Conservation (phyloP, 2,888 invertebrate species). For the Ophraella communa region DNA sequence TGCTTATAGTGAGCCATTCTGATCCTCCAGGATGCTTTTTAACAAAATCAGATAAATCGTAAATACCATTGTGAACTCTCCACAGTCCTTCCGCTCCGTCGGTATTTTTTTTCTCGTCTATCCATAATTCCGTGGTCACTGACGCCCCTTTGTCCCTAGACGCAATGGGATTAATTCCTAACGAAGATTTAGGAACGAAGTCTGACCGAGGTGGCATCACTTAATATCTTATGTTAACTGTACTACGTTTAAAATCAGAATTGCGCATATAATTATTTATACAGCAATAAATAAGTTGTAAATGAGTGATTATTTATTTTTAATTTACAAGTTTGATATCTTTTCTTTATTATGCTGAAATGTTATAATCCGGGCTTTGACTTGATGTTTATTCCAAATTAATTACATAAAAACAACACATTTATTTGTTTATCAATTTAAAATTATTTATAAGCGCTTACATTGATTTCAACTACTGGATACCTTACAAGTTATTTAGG, state of each 20-base stretch:
- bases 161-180: constrained; percentile 46
- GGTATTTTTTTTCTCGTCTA: constrained; percentile 69
- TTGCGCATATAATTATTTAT: background rate
- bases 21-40: constrained; percentile 84
- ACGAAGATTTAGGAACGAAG: constrained; percentile 36
- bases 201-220: constrained; percentile 29
- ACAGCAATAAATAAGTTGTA: too few relatives aligned
- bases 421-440: too few relatives aligned
- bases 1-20: constrained; percentile 75
- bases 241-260: background rate
- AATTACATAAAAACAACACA: too few relatives aligned
- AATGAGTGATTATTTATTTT: background rate
- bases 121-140: constrained; percentile 60
- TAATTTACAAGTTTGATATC: background rate
- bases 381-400: background rate
- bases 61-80: constrained; percentile 78
- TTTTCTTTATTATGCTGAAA: background rate
- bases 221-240: background rate
- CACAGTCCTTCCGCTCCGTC: constrained; percentile 79
- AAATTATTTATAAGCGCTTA: too few relatives aligned
- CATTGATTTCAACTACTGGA: too few relatives aligned
- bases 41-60: constrained; percentile 83
- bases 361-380: background rate
- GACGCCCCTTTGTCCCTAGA: constrained; percentile 34
- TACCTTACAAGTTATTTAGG: too few relatives aligned